Evolutionary conservation across 2,797 vertebrate genomes (phyloP), one percentile per base, ranked within the genome.

Genomic region (Sebastes reedi): DNA sequence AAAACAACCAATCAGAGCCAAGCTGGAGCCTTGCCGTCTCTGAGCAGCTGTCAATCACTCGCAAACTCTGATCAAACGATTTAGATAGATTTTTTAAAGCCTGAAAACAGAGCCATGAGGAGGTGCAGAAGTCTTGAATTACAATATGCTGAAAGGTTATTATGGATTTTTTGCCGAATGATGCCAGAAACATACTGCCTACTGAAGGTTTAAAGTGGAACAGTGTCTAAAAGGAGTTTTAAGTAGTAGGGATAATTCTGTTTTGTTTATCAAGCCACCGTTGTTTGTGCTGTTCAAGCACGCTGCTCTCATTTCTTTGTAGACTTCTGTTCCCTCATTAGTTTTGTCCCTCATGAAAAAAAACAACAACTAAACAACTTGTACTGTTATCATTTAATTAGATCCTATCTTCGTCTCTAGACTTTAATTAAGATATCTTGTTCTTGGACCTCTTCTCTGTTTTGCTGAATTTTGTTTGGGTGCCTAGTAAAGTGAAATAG

Each of bases 371-470:
- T 25, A 82, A 83, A 60, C 10, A 75, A 61, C 7, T 25, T 76
- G 5, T 34, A 13, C 13, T 75, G 68, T 75, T 84, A 83, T 90
- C 70, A 88, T 89, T 91, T 90, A 91, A 91, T 93, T 89, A 87
- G 79, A 83, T 88, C 75, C 24, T 59, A 70, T 86, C 70, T 80
- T 42, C 70, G 71, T 79, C 70, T 82, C 65, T n/a, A 75, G 67
- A 82, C 61, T 88, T 90, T 81, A 90, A 92, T 87, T 81, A 89
- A 69, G 10, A 76, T 50, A 25, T 62, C 69, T 75, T 58, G 52
- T 77, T 80, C 81, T 80, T 80, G 18, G 27, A 30, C 16, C 32
- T 42, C 1, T 69, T 72, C 24, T 80, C 16, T 62, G 60, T 79
- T 89, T 80, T 42, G 24, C 59, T 55, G 32, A 71, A 30, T 77